A percentile compares a stretch with the other conserved stretches of the same genome.
Evolutionary conservation across 2,888 invertebrate genomes (phyloP).

Genomic region (Lucinisca nassula): DNA sequence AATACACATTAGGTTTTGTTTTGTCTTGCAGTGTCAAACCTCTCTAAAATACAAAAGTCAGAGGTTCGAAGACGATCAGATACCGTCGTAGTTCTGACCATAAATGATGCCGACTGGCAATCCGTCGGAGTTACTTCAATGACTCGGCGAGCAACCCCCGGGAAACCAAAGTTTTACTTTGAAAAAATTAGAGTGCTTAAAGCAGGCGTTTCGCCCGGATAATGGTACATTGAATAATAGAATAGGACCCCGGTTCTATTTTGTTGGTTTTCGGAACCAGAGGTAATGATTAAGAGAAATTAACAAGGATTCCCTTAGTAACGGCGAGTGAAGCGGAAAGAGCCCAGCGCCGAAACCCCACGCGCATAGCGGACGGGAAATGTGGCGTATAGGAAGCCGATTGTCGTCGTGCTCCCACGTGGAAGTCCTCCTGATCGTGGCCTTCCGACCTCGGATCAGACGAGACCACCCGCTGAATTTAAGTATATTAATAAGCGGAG

Average conservation of each 20-base stretch:
- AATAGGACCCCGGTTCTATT: conserved; percentile 90
- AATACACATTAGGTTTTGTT: too few relatives aligned
- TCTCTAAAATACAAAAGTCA: conserved; percentile 90
- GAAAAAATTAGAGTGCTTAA: conserved; percentile 92
- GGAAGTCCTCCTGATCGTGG: too few relatives aligned
- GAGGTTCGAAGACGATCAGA: conserved; percentile 92
- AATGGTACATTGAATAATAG: conserved; percentile 91
- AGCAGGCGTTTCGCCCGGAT: conserved; percentile 89
- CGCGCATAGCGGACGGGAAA: too few relatives aligned
- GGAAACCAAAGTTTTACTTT: conserved; percentile 91
- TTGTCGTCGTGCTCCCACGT: too few relatives aligned
- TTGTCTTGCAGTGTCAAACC: too few relatives aligned
- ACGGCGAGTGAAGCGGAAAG: too few relatives aligned
- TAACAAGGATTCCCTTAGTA: too few relatives aligned
- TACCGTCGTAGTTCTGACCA: conserved; percentile 90
- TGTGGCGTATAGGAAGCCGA: too few relatives aligned
- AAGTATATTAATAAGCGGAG: too few relatives aligned
- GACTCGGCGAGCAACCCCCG: conserved; percentile 90
- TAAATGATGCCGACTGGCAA: conserved; percentile 90
- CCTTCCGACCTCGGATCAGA: too few relatives aligned
- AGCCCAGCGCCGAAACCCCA: too few relatives aligned
- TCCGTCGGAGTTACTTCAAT: conserved; percentile 90
- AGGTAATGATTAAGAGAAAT: conserved; percentile 68
- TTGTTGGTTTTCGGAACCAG: conserved; percentile 63
- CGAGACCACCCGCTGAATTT: too few relatives aligned